These are phyloP conservation scores for Lepidurus apus DNA, from an alignment of 1,140 invertebrate species.

Conservation along the genomic window DNA sequence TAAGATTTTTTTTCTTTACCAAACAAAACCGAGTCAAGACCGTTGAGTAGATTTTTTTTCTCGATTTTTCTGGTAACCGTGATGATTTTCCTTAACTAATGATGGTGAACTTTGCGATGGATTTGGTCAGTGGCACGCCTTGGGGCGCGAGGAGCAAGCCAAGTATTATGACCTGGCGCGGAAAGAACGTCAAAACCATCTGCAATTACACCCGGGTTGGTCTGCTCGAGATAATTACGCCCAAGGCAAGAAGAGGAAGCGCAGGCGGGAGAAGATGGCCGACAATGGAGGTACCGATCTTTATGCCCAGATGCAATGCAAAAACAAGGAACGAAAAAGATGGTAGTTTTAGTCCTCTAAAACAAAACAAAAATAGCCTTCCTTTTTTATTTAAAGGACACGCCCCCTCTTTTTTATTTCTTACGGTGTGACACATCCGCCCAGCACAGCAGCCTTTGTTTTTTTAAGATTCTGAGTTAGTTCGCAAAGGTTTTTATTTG, in stretches of 20 bases:
- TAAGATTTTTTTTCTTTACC: neutral
- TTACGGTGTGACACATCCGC: neutral
- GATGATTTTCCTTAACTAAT: neutral
- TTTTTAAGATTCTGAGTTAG: conserved; percentile 23
- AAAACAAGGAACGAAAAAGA: neutral
- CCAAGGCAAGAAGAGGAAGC: conserved; percentile 98
- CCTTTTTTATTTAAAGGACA: neutral
- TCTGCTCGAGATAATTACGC: conserved; percentile 90
- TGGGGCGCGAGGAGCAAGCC: conserved; percentile 96
- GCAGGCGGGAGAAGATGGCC: conserved; percentile 90
- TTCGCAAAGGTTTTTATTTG: conserved; percentile 6
- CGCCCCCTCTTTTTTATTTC: neutral
- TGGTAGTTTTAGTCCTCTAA: neutral
- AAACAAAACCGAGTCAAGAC: neutral
- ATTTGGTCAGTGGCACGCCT: conserved; percentile 86
- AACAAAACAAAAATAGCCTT: neutral
- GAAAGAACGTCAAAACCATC: conserved; percentile 95
- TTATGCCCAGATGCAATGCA: conserved; percentile 7
- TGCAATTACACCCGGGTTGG: conserved; percentile 99
- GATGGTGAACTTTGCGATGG: conserved; percentile 38
- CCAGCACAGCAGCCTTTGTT: conserved; percentile 25
- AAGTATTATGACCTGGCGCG: conserved; percentile 99
- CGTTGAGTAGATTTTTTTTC: neutral
- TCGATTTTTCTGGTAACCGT: neutral
- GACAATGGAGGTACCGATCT: conserved; percentile 64